Conservation (phyloP, 1,140 invertebrate genomes). For the Zaprionus camerounensis region DNA sequence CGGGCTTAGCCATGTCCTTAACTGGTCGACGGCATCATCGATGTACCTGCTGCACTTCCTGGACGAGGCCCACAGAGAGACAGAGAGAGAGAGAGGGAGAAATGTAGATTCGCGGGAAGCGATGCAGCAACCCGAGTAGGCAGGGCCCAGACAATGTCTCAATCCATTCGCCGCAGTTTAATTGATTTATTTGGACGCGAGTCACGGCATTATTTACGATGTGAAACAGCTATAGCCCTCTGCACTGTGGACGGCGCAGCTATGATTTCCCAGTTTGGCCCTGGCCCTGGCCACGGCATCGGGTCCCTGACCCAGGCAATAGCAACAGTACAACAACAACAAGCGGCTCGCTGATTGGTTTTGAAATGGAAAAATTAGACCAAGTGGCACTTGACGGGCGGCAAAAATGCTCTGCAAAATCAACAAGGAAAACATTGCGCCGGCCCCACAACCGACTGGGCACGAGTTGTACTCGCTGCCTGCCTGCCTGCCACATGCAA, state of each 20-base stretch:
- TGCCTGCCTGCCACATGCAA: conserved; percentile 43
- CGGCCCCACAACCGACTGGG: conserved; percentile 11
- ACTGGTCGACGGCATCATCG: conserved; percentile 56
- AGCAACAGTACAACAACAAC: conserved; percentile 7
- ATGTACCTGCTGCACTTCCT: conserved; percentile 46
- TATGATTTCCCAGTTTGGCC: conserved; percentile 48
- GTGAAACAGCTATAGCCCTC: conserved; percentile 33
- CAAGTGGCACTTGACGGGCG: conserved; percentile 71
- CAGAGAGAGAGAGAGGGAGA: conserved; percentile 19
- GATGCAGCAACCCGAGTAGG: conserved; percentile 72
- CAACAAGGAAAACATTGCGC: conserved; percentile 78
- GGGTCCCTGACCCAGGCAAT: conserved; percentile 30
- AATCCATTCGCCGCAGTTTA: conserved; percentile 48
- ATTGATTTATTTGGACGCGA: conserved; percentile 76
- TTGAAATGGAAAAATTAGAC: conserved; percentile 78
- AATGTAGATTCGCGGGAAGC: conserved; percentile 78
- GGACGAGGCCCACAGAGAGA: background rate
- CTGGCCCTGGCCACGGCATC: conserved; percentile 17
- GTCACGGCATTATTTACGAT: conserved; percentile 64
- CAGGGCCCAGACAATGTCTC: conserved; percentile 39
- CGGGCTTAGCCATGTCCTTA: conserved; percentile 71
- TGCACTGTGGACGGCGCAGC: conserved; percentile 8
- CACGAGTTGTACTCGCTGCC: background rate
- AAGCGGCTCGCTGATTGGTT: conserved; percentile 61
- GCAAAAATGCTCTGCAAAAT: conserved; percentile 54